Conservation (phyloP, 2,888 invertebrate species). For the Nemoura dubitans region DNA sequence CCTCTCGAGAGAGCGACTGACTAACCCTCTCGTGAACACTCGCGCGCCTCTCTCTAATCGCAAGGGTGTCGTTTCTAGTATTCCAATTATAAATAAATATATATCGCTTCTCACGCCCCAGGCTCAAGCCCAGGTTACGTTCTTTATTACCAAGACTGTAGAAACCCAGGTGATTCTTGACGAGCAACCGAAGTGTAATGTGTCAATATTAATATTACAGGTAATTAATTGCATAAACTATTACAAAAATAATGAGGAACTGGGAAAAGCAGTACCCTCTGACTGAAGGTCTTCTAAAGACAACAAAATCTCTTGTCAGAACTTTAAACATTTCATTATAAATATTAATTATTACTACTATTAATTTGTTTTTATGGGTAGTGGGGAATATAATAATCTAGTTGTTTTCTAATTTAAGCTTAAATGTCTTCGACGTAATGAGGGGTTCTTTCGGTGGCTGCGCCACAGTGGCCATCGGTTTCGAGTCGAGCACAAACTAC, state of each 20-base stretch:
- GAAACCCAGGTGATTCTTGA: conserved; percentile 31
- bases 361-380: conserved; percentile 35
- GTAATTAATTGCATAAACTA: conserved; percentile 33
- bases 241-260: neutral
- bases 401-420: conserved; percentile 16
- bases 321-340: conserved; percentile 42
- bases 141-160: conserved; percentile 26
- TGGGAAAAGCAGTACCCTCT: neutral
- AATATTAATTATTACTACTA: conserved; percentile 27
- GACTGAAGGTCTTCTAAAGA: conserved; percentile 41
- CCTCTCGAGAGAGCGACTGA: neutral
- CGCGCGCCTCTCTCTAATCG: neutral
- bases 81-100: neutral
- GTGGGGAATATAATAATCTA: conserved; percentile 22
- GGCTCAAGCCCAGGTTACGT: neutral
- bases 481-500: conserved; percentile 24
- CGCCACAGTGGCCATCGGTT: neutral
- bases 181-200: conserved; percentile 16
- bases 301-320: conserved; percentile 46
- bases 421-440: neutral
- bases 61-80: neutral
- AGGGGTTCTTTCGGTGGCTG: neutral
- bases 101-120: conserved; percentile 1
- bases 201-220: conserved; percentile 41
- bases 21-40: neutral